Evolutionary conservation across 2,888 invertebrate genomes (phyloP).

Genomic region (Microplitis manilae): DNA sequence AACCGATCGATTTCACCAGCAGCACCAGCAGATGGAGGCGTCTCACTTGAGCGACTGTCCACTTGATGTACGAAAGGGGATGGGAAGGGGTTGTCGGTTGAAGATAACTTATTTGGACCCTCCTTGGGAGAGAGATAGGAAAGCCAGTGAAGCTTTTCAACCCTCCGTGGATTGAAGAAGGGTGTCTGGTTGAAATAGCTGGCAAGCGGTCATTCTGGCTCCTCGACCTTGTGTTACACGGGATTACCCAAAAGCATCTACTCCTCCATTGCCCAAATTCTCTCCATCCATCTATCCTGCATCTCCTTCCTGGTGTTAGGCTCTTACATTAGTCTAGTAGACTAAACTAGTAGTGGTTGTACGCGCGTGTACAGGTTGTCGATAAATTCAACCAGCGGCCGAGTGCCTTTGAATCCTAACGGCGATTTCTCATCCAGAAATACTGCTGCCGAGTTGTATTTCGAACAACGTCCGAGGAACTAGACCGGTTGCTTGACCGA

Average conservation of each 20-base stretch:
- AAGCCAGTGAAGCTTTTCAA: conserved; percentile 11
- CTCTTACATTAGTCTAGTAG: conserved; percentile 28
- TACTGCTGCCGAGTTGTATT: conserved; percentile 20
- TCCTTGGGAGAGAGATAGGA: conserved; percentile 14
- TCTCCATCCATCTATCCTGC: conserved; percentile 16
- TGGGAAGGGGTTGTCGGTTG: conserved; percentile 65
- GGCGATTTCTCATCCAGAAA: conserved; percentile 34
- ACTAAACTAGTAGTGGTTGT: conserved; percentile 27
- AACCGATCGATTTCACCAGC: not conserved
- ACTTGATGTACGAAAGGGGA: conserved; percentile 52
- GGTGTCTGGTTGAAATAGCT: conserved; percentile 26
- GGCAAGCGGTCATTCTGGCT: conserved; percentile 36
- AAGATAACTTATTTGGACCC: conserved; percentile 67
- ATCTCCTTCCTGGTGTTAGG: conserved; percentile 45
- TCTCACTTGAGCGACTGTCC: conserved; percentile 42
- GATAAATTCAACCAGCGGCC: conserved; percentile 67
- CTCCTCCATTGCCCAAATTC: not conserved
- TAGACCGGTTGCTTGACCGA: not conserved
- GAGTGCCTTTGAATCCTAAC: conserved; percentile 57
- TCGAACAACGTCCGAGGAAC: not conserved
- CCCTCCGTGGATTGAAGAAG: conserved; percentile 16
- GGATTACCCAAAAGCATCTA: conserved; percentile 36
- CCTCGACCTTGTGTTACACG: conserved; percentile 39
- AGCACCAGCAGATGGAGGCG: not conserved
- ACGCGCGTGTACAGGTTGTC: conserved; percentile 65